phyloP scores from a whole-genome alignment of 2,888 invertebrate species.

The Polydrusus tereticollis region DNA sequence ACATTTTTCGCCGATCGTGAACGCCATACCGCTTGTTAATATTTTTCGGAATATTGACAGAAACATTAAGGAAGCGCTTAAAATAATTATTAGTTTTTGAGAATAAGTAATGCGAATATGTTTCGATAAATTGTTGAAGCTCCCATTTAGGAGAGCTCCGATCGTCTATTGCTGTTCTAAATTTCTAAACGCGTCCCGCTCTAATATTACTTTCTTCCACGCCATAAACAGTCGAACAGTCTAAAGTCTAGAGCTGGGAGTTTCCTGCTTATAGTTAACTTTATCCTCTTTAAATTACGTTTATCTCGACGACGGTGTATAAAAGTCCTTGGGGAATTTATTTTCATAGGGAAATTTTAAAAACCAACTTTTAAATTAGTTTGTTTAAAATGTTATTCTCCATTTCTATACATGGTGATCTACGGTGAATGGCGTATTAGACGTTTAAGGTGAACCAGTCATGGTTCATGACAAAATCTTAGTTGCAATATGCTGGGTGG shows the following conservation, averaged over 20 bases:
- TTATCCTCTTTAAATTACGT: conserved; percentile 50
- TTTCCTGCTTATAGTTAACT: conserved; percentile 47
- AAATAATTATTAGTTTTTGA: background rate
- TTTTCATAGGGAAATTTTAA: conserved; percentile 34
- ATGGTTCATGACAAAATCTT: no score
- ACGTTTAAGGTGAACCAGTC: no score
- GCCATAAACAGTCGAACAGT: conserved; percentile 48
- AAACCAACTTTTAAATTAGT: conserved; percentile 15
- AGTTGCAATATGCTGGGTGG: no score
- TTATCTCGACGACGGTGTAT: conserved; percentile 41
- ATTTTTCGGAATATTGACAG: background rate
- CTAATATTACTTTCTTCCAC: conserved; percentile 49
- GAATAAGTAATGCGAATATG: background rate
- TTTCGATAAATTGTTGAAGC: background rate
- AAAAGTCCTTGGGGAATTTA: conserved; percentile 44
- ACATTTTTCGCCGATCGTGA: background rate
- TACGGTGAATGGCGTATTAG: no score
- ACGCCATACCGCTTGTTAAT: conserved; percentile 4
- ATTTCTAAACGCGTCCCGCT: conserved; percentile 28
- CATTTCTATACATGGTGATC: no score
- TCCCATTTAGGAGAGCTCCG: background rate
- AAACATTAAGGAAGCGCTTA: background rate
- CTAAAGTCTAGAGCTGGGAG: conserved; percentile 40
- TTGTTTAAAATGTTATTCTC: conserved; percentile 24
- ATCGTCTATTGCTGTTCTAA: conserved; percentile 34